Percentiles rank a stretch among this genome's conserved stretches.
These are phyloP conservation scores for Drosophila mauritiana DNA, from an alignment of 1,140 invertebrate genomes.

Conservation along the genomic window DNA sequence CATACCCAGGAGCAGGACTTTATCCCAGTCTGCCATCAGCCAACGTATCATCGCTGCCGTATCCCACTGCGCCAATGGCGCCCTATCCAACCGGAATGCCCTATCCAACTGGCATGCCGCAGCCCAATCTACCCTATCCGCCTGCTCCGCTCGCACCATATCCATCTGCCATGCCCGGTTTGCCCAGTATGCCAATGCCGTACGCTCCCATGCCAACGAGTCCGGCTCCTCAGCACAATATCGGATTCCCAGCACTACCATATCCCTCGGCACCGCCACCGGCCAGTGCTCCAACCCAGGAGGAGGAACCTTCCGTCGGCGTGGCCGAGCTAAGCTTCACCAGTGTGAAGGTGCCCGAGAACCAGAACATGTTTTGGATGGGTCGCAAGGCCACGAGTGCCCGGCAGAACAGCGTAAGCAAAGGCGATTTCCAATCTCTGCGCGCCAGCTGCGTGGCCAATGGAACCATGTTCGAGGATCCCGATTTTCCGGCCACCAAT, in stretches of 20 bases:
- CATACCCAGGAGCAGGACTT: conserved; percentile 50
- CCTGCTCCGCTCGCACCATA: conserved; percentile 42
- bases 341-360: conserved; percentile 78
- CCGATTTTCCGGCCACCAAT: conserved; percentile 92
- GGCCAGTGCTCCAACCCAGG: conserved; percentile 56
- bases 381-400: conserved; percentile 64
- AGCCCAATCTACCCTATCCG: conserved; percentile 69
- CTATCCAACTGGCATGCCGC: conserved; percentile 26
- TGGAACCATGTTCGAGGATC: conserved; percentile 94
- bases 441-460: conserved; percentile 89
- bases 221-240: conserved; percentile 53
- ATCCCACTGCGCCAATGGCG: conserved; percentile 47
- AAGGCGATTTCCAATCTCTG: conserved; percentile 88
- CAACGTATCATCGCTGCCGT: conserved; percentile 29
- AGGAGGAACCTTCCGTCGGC: conserved; percentile 75
- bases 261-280: conserved; percentile 51
- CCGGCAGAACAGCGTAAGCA: conserved; percentile 69
- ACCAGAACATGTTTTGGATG: conserved; percentile 80
- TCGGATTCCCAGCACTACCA: conserved; percentile 55
- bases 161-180: conserved; percentile 45
- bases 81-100: conserved; percentile 42
- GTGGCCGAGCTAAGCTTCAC: conserved; percentile 72
- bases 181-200: conserved; percentile 75
- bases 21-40: conserved; percentile 57
- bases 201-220: conserved; percentile 61